Evolutionary conservation across 2,113 vertebrate species (phyloP), one percentile per base, ranked within the genome.

Genomic region (Protobothrops mucrosquamatus): DNA sequence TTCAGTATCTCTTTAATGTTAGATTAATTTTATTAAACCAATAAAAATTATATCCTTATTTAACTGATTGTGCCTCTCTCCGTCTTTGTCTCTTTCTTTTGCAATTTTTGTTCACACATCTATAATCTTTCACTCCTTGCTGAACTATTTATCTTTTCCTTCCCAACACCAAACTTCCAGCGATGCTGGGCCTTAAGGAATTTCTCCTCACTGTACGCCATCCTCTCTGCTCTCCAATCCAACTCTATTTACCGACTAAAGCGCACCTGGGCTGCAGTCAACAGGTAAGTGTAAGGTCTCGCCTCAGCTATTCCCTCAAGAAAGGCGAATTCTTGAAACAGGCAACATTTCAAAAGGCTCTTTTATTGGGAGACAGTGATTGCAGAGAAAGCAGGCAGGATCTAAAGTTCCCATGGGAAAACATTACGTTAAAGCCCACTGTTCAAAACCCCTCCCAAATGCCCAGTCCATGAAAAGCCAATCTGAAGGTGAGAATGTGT

Each of bases 161-260:
- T 48, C 55, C 34, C 92, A 85, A 92, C 61, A 23, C n/a, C 8
- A 88, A 92, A 92, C 64, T 23, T 74, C 81, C 94, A 99, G 98
- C 97, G 98, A 95, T 98, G 98, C 96, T 96, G 97, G 48, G 96
- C 97, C 88, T 95, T 98, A 91, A 98, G 98, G 90, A 99, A 99
- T 88, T 98, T 99, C 97, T 99, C 98, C 1, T 99, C 98, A 5
- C 88, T 99, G 87, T 96, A 97, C 3, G 98, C 98, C 55, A 98
- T 99, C 93, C 97, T 99, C 15, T 99, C 98, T 0, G 98, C 98
- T 3, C 98, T 99, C 89, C 98, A 99, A 95, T 99, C 98, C 64
- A 99, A 98, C 51, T 97, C 98, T 12, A 97, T 99, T 91, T 98
- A 99, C 94, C 96, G 98, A 81, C 98, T 99, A 24, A 99, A 99